Base-by-base conservation (phyloP, 2,888 invertebrate species). In the Entomobrya proxima region DNA sequence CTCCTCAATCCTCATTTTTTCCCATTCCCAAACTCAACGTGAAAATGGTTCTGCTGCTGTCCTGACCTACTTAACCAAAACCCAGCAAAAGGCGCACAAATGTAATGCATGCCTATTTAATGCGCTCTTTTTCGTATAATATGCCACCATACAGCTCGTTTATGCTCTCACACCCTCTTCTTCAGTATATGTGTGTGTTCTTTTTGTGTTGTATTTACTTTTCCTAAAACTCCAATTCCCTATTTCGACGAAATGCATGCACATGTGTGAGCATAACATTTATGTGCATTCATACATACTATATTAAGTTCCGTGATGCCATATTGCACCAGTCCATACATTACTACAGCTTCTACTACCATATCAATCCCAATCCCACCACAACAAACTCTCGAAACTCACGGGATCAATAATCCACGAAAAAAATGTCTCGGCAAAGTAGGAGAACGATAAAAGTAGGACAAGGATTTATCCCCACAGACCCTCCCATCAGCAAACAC, bases 361-460 rank as follows among this genome's bases (percentile, higher is more conserved):
- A 44, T n/a, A n/a, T n/a, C n/a, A n/a, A n/a, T n/a, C n/a, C n/a
- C n/a, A n/a, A n/a, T n/a, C n/a, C n/a, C n/a, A n/a, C 72, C 30
- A 47, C 24, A 58, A 58, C 24, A 69, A 27, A n/a, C n/a, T n/a
- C 30, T 69, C 47, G 44, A 72, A 83, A 84, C 78, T 67, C 78
- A 85, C 85, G 85, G 86, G 88, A 88, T 88, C 88, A 88, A 88
- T 87, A 88, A 86, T 86, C 87, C 87, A 85, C 87, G 87, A 85
- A 88, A 88, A 64, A 88, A 88, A 88, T 88, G 88, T 88, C 86
- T 86, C 86, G 88, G 82, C 85, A 79, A 82, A 79, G 52, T 83
- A 74, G 77, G 32, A 44, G 67, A 80, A 87, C 76, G 87, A 87
- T 78, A 80, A 88, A 88, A 88, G 88, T 88, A 84, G 88, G 87